These are phyloP conservation scores for Hyperoplus lanceolatus DNA, from an alignment of 2,797 vertebrate species.

Conservation along the genomic window DNA sequence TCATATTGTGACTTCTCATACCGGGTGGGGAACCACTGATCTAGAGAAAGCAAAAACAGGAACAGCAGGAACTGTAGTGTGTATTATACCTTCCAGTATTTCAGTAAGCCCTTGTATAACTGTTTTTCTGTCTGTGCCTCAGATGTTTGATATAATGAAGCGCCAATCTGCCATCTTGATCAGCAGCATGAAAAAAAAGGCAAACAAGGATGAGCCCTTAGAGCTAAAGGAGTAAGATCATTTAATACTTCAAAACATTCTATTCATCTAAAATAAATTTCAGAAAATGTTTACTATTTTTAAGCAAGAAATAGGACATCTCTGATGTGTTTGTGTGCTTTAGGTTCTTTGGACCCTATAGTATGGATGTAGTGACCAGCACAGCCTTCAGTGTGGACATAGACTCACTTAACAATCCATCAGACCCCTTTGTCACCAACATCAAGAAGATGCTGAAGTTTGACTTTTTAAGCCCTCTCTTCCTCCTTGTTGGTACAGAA, in stretches of 20 bases:
- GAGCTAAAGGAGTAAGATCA: conserved; percentile 81
- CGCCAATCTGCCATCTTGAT: conserved; percentile 75
- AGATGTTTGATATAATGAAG: conserved; percentile 87
- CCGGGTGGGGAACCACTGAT: not conserved
- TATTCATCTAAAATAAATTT: not conserved
- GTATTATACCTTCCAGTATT: not conserved
- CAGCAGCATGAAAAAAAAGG: conserved; percentile 75
- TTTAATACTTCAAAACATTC: not conserved
- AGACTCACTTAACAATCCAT: conserved; percentile 86
- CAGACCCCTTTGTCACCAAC: conserved; percentile 84
- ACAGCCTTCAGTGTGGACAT: conserved; percentile 86
- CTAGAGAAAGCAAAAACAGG: not conserved
- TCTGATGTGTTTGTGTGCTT: conserved; percentile 15
- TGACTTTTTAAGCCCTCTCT: conserved; percentile 68
- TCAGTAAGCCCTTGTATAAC: not conserved
- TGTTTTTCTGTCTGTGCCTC: conserved; percentile 9
- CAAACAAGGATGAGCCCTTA: conserved; percentile 67
- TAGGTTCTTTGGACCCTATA: conserved; percentile 86
- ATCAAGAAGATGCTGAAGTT: conserved; percentile 87
- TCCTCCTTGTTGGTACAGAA: conserved; percentile 73
- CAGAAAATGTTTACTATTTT: not conserved
- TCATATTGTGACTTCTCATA: not conserved
- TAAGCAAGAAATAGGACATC: not conserved
- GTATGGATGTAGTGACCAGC: conserved; percentile 89
- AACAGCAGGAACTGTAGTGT: not conserved